These are phyloP conservation scores for Rhagophthalmus giganteus DNA, from an alignment of 2,888 invertebrate species.

Conservation along the genomic window DNA sequence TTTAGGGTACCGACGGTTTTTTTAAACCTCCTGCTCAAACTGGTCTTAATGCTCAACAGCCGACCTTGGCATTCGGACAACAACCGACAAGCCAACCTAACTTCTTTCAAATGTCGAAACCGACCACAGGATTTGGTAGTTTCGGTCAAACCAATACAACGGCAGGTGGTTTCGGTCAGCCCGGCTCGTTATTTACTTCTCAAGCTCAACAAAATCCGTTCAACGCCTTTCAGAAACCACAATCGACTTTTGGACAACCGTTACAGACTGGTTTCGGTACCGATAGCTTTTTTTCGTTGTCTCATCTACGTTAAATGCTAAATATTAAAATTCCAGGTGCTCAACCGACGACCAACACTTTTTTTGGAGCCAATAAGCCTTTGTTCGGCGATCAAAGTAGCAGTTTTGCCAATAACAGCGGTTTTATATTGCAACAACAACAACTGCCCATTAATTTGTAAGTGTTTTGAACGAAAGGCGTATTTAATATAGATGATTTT, in stretches of 20 bases:
- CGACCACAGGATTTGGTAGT: slow-evolving; percentile 36
- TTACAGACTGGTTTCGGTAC: slow-evolving; percentile 36
- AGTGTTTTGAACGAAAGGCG: slow-evolving; percentile 3
- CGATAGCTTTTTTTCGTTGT: slow-evolving; percentile 24
- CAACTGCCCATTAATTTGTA: slow-evolving; percentile 9
- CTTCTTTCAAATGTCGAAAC: slow-evolving; percentile 44
- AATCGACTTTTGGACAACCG: slow-evolving; percentile 39
- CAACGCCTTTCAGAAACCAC: slow-evolving; percentile 45
- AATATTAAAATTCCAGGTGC: slow-evolving; percentile 2
- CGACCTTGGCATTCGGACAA: slow-evolving; percentile 52
- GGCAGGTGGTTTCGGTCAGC: slow-evolving; percentile 48
- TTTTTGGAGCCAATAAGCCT: slow-evolving; percentile 42
- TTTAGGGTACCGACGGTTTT: slow-evolving; percentile 44
- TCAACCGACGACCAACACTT: slow-evolving; percentile 12
- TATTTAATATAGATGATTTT: background rate
- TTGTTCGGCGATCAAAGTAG: slow-evolving; percentile 50
- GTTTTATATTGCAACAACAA: slow-evolving; percentile 23
- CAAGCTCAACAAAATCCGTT: slow-evolving; percentile 18
- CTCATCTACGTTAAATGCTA: background rate
- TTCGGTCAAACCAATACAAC: slow-evolving; percentile 35
- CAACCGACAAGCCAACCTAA: slow-evolving; percentile 28
- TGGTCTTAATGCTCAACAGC: slow-evolving; percentile 47
- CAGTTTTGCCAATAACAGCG: slow-evolving; percentile 9
- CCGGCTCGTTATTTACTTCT: slow-evolving; percentile 38
- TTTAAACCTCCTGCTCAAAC: slow-evolving; percentile 57